Conservation (phyloP, 2,113 vertebrate genomes). For the Eulacestoma nigropectus region DNA sequence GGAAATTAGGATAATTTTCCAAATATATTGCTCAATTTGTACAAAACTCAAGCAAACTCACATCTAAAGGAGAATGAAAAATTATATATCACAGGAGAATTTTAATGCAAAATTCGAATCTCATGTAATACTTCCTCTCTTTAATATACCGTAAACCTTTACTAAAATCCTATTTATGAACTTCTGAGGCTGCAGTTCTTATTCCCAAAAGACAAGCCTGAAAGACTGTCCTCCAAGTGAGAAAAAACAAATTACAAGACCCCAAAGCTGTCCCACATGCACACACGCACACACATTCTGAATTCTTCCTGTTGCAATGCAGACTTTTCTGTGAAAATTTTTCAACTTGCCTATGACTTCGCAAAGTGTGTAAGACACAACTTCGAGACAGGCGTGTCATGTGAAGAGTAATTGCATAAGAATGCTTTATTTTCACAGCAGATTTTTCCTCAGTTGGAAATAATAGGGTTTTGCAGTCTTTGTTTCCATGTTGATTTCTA, state of each 20-base stretch:
- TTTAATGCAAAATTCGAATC: not conserved
- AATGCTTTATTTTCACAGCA: not conserved
- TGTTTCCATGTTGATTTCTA: not conserved
- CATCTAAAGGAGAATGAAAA: not conserved
- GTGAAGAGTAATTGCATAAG: not conserved
- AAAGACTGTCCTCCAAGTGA: not conserved
- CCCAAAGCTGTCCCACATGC: not conserved
- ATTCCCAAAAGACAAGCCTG: not conserved
- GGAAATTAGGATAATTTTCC: not conserved
- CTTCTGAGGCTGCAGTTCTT: not conserved
- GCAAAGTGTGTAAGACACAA: not conserved
- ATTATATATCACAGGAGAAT: not conserved
- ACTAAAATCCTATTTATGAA: not conserved
- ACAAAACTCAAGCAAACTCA: not conserved
- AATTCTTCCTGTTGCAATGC: conserved; percentile 68
- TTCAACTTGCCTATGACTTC: conserved; percentile 73
- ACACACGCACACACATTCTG: conserved; percentile 65
- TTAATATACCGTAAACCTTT: not conserved
- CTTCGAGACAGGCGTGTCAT: not conserved
- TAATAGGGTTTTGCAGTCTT: not conserved
- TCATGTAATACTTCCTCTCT: not conserved
- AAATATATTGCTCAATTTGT: not conserved
- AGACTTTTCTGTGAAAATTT: conserved; percentile 79
- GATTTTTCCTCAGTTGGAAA: not conserved
- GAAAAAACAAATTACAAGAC: not conserved